phyloP scores from a whole-genome alignment of 2,888 invertebrate species.

The Coenonympha arcania region DNA sequence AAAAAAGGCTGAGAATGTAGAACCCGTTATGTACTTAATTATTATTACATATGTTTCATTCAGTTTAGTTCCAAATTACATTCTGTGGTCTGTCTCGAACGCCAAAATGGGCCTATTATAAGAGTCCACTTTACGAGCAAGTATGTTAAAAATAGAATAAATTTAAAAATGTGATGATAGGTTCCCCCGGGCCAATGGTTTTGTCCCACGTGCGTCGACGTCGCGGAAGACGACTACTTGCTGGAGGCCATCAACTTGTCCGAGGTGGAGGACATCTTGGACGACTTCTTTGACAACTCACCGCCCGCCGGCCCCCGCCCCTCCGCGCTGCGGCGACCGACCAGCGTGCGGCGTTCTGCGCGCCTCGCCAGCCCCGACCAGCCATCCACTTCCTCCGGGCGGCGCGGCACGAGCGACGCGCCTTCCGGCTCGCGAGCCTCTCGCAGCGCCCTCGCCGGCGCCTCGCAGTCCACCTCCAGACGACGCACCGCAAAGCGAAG shows the following conservation, averaged over 20 bases:
- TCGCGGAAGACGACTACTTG: conserved; percentile 30
- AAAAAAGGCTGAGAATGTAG: too few species aligned
- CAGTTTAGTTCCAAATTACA: too few species aligned
- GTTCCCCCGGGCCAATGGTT: conserved; percentile 90
- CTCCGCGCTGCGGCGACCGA: conserved; percentile 27
- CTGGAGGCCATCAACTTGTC: conserved; percentile 42
- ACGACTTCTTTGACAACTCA: conserved; percentile 47
- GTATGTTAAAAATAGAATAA: too few species aligned
- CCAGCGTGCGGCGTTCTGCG: conserved; percentile 33
- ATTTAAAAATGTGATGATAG: too few species aligned
- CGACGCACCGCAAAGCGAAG: conserved; percentile 38
- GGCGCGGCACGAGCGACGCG: conserved; percentile 26
- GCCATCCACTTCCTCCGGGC: conserved; percentile 46
- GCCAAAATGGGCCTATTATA: too few species aligned
- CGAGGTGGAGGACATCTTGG: conserved; percentile 62
- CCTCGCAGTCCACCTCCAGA: conserved; percentile 25
- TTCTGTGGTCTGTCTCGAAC: too few species aligned
- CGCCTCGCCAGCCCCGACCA: conserved; percentile 29
- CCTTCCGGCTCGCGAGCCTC: conserved; percentile 38
- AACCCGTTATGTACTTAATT: too few species aligned
- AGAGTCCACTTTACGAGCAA: too few species aligned
- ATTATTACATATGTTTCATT: too few species aligned
- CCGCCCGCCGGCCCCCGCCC: conserved; percentile 42
- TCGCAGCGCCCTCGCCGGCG: conserved; percentile 23
- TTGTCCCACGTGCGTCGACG: conserved; percentile 79